Evolutionary conservation across 2,888 invertebrate species (phyloP).

Genomic region (Cephus pygmeus): DNA sequence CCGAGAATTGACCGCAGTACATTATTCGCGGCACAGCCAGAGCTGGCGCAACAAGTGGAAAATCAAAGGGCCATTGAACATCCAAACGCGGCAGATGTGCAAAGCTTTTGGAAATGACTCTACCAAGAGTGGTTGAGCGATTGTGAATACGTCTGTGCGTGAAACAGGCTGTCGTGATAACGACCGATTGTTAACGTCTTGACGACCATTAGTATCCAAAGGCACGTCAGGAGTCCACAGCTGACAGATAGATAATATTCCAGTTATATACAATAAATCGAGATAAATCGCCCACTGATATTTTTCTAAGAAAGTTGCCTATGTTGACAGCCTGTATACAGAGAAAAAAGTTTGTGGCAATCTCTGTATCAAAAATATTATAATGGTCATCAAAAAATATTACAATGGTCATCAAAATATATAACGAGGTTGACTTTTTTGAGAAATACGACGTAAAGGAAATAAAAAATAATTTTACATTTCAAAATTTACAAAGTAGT

Average conservation of each 20-base stretch:
- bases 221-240: background rate
- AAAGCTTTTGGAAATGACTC: background rate
- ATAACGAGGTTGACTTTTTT: no score
- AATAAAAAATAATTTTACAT: no score
- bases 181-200: slow-evolving; percentile 1
- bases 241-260: background rate
- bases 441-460: no score
- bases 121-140: background rate
- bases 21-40: background rate
- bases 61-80: slow-evolving; percentile 3
- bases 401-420: no score
- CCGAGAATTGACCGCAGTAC: background rate
- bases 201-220: slow-evolving; percentile 3
- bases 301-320: background rate
- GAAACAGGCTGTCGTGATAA: background rate
- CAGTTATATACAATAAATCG: background rate
- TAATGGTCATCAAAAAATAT: no score
- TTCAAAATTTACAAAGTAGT: no score
- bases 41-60: slow-evolving; percentile 17
- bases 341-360: no score
- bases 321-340: no score
- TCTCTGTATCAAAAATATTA: no score
- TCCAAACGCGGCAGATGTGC: background rate
- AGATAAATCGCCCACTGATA: background rate
- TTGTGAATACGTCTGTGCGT: background rate